phyloP scores from a whole-genome alignment of 2,797 vertebrate genomes.

The Pseudomugil gertrudae region DNA sequence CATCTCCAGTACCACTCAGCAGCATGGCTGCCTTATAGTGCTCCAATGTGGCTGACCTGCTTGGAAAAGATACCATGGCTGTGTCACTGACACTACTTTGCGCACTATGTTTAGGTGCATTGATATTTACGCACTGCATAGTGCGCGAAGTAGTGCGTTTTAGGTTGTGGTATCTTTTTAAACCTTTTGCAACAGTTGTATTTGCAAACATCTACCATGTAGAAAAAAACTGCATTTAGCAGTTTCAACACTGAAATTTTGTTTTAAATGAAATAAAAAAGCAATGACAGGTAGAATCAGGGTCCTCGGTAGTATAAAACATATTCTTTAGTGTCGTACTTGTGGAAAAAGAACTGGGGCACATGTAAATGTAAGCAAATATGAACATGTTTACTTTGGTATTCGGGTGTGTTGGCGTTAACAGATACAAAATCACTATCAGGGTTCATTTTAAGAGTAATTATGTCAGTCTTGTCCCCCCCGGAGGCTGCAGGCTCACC shows the following conservation, averaged over 20 bases:
- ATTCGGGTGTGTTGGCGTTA: neutral
- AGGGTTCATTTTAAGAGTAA: neutral
- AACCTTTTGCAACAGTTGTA: no score
- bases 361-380: no score
- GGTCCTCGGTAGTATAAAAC: neutral
- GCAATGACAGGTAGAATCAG: no score
- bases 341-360: no score
- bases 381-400: neutral
- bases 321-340: neutral
- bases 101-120: no score
- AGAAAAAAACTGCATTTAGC: no score
- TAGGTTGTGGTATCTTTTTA: no score
- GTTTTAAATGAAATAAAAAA: no score
- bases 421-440: neutral
- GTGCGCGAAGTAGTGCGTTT: no score
- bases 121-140: no score
- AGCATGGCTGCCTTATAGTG: conserved; percentile 85
- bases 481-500: conserved; percentile 57
- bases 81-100: no score
- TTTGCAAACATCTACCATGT: no score
- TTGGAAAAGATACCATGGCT: neutral
- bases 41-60: conserved; percentile 54
- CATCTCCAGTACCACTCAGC: conserved; percentile 87
- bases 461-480: neutral
- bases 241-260: neutral